These are phyloP conservation scores for Nasonovia ribisnigri DNA, from an alignment of 2,888 invertebrate genomes.

Conservation along the genomic window DNA sequence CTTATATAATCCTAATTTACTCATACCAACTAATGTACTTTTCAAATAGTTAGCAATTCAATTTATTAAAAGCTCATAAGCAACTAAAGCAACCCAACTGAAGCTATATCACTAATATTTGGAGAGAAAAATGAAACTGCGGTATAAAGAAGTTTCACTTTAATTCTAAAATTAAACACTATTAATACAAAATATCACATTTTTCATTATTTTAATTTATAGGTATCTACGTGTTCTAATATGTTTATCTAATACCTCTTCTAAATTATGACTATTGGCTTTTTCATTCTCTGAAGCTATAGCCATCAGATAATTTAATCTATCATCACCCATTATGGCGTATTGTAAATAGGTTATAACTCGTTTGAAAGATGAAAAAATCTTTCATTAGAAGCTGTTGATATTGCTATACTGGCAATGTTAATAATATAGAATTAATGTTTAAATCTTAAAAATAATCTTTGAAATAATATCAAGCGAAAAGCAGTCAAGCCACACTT, in stretches of 20 bases:
- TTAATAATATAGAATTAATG: background rate
- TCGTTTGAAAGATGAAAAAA: conserved; percentile 20
- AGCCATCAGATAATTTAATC: background rate
- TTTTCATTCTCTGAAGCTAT: background rate
- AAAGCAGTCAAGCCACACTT: too few relatives aligned
- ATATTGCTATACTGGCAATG: background rate
- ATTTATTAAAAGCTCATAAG: background rate
- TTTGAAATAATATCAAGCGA: background rate
- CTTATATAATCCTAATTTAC: background rate
- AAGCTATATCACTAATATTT: background rate
- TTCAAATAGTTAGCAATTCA: background rate
- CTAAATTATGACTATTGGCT: background rate
- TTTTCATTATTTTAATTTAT: background rate
- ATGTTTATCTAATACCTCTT: background rate
- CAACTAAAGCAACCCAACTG: background rate
- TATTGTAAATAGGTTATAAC: conserved; percentile 1
- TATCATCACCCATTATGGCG: background rate
- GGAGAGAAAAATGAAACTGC: background rate
- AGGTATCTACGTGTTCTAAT: background rate
- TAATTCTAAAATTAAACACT: background rate
- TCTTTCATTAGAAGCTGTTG: background rate
- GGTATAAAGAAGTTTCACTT: background rate
- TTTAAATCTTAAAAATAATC: background rate
- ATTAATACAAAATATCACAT: background rate
- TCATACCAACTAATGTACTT: background rate